Evolutionary conservation across 2,888 invertebrate species (phyloP).

Genomic region (Mycalesis mineus): DNA sequence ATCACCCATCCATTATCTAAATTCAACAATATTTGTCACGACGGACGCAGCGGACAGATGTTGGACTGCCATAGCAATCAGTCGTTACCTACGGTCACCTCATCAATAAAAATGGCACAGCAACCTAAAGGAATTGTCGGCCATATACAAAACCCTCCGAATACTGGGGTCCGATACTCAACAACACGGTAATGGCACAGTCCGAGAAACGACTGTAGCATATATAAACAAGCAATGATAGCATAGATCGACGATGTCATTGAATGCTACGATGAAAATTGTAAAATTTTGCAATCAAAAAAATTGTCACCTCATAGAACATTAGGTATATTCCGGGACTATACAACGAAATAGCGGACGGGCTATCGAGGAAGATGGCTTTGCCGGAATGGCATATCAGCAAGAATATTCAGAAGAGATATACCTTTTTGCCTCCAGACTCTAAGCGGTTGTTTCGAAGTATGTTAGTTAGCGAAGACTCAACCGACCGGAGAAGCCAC

Average conservation of each 20-base stretch:
- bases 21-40: too few relatives aligned
- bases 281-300: conserved; percentile 23
- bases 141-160: conserved; percentile 18
- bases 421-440: too few relatives aligned
- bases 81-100: background rate
- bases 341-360: conserved; percentile 39
- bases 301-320: conserved; percentile 9
- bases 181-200: background rate
- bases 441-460: too few relatives aligned
- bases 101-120: conserved; percentile 21
- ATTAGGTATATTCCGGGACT: conserved; percentile 24
- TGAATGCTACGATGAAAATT: conserved; percentile 10
- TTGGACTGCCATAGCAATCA: background rate
- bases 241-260: conserved; percentile 26
- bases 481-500: background rate
- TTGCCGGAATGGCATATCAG: conserved; percentile 30
- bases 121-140: conserved; percentile 21
- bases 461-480: background rate
- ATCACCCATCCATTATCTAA: too few relatives aligned
- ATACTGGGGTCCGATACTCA: background rate
- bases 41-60: background rate
- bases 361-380: conserved; percentile 26
- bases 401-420: background rate
- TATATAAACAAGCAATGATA: conserved; percentile 34
- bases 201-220: conserved; percentile 26